These are phyloP conservation scores for Rhagonycha fulva DNA, from an alignment of 2,888 invertebrate species.

Conservation along the genomic window DNA sequence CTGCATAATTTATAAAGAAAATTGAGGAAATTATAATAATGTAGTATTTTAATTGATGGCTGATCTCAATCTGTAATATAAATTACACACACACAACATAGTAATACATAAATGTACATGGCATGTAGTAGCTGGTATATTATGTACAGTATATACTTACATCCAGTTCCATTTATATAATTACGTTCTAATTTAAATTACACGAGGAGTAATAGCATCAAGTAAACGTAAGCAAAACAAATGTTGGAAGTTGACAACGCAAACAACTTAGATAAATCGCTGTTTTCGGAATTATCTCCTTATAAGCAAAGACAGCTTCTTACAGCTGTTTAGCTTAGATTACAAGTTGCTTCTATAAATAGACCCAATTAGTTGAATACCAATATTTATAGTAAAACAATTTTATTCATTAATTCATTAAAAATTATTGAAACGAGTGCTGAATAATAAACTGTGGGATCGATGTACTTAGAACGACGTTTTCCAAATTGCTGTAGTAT, in stretches of 20 bases:
- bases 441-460: conserved; percentile 10
- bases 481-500: background rate
- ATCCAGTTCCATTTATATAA: background rate
- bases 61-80: background rate
- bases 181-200: conserved; percentile 18
- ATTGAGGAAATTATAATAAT: background rate
- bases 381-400: conserved; percentile 22
- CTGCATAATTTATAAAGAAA: background rate
- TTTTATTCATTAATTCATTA: conserved; percentile 24
- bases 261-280: conserved; percentile 19
- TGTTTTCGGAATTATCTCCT: conserved; percentile 24
- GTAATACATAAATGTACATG: background rate
- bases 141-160: background rate
- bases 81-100: background rate
- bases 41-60: background rate
- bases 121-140: background rate
- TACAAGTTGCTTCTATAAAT: conserved; percentile 20
- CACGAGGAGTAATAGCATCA: conserved; percentile 12
- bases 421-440: conserved; percentile 13
- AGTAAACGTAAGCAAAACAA: conserved; percentile 20
- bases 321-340: conserved; percentile 17
- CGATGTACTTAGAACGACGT: background rate
- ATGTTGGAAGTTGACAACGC: conserved; percentile 14
- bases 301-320: conserved; percentile 24
- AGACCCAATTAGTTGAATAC: conserved; percentile 22